These are phyloP conservation scores for Macrobrachium nipponense DNA, from an alignment of 1,140 invertebrate species.

Conservation along the genomic window DNA sequence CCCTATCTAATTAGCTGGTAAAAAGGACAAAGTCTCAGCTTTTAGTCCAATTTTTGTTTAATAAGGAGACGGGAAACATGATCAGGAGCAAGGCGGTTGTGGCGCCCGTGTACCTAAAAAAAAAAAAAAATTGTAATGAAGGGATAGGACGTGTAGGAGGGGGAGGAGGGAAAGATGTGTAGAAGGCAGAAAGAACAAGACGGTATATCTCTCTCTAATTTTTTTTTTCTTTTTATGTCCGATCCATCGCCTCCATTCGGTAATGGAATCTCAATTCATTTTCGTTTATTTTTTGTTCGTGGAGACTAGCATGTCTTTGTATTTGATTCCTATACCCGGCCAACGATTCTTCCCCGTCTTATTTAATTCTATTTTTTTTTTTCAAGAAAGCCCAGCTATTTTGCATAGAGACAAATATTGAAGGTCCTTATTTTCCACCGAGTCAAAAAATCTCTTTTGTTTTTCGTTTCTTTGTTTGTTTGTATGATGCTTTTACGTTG, in stretches of 20 bases:
- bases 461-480: too few relatives aligned
- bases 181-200: background rate
- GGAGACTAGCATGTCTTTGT: too few relatives aligned
- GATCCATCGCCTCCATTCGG: background rate
- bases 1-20: constrained; percentile 41
- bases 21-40: constrained; percentile 55
- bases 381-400: too few relatives aligned
- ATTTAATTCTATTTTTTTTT: too few relatives aligned
- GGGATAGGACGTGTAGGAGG: background rate
- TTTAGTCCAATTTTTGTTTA: constrained; percentile 55
- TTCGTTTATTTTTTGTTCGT: background rate
- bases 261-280: background rate
- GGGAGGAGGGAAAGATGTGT: background rate
- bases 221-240: background rate
- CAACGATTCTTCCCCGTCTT: too few relatives aligned
- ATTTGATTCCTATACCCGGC: too few relatives aligned
- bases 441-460: too few relatives aligned
- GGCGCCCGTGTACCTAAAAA: background rate
- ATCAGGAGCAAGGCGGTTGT: constrained; percentile 23
- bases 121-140: background rate
- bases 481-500: too few relatives aligned
- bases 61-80: constrained; percentile 49
- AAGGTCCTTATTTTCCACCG: too few relatives aligned
- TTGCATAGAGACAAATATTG: too few relatives aligned
- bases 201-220: background rate